Conservation (phyloP, 2,113 vertebrate species). For the Aldabrachelys gigantea region DNA sequence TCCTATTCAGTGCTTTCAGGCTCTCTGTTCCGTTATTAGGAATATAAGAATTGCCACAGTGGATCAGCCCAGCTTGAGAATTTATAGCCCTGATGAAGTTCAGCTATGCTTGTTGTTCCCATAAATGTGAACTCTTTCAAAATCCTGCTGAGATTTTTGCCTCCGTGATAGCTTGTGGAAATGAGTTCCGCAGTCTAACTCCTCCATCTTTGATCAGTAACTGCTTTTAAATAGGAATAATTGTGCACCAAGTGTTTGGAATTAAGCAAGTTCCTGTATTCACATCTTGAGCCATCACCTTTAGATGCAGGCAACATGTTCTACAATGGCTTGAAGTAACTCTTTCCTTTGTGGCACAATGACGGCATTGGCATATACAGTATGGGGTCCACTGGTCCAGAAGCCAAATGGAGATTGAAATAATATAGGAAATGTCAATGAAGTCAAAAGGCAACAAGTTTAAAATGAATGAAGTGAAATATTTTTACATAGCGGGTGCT, state of each 20-base stretch:
- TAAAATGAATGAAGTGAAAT: background rate
- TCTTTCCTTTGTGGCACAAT: background rate
- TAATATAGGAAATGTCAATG: background rate
- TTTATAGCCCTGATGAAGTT: background rate
- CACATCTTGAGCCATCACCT: background rate
- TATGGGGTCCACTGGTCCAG: background rate
- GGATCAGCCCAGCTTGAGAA: background rate
- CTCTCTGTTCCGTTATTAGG: background rate
- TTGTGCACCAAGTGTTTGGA: background rate
- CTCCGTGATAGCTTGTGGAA: accelerated
- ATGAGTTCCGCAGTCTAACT: accelerated
- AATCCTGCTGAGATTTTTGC: accelerated
- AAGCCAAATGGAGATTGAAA: background rate
- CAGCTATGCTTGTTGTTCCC: background rate
- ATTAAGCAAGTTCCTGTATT: background rate
- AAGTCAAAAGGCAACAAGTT: background rate
- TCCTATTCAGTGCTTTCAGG: background rate
- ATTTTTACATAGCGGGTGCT: background rate
- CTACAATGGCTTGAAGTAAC: background rate
- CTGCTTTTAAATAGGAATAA: background rate
- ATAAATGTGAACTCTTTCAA: background rate
- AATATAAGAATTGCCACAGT: accelerated
- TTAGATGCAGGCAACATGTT: background rate
- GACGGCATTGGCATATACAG: background rate
- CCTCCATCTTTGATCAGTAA: background rate